phyloP scores from a whole-genome alignment of 1,140 invertebrate genomes.

The Cecropterus lyciades region DNA sequence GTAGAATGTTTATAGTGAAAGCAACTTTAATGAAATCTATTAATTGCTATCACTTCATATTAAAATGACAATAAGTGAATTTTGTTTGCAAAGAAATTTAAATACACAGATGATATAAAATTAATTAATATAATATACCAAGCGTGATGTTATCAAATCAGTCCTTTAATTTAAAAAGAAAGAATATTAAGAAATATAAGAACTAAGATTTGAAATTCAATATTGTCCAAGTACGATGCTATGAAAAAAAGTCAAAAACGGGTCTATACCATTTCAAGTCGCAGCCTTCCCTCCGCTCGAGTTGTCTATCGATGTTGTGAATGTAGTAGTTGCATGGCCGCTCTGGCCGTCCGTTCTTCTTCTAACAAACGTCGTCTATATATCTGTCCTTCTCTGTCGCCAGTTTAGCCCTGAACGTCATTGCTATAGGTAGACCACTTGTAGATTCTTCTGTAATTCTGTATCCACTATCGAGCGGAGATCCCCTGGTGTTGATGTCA shows the following conservation, averaged over 20 bases:
- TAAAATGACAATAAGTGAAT: too few relatives aligned
- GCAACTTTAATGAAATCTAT: too few relatives aligned
- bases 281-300: slow-evolving; percentile 75
- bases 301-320: slow-evolving; percentile 79
- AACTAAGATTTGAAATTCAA: slow-evolving; percentile 9
- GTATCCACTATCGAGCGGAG: slow-evolving; percentile 76
- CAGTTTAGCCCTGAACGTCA: slow-evolving; percentile 70
- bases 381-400: slow-evolving; percentile 71
- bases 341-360: slow-evolving; percentile 72
- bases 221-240: neutral
- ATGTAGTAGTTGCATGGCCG: slow-evolving; percentile 81
- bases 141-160: too few relatives aligned
- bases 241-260: slow-evolving; percentile 33
- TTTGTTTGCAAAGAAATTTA: too few relatives aligned
- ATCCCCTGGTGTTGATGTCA: slow-evolving; percentile 72
- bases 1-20: too few relatives aligned
- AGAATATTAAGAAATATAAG: neutral
- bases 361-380: slow-evolving; percentile 68
- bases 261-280: slow-evolving; percentile 79
- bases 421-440: slow-evolving; percentile 78
- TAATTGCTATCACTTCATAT: too few relatives aligned
- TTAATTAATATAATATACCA: too few relatives aligned
- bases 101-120: too few relatives aligned
- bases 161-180: neutral
- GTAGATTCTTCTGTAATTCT: slow-evolving; percentile 79